Evolutionary conservation across 1,140 invertebrate species (phyloP), one percentile per base, ranked within the genome.

Genomic region (Megalopta genalis): DNA sequence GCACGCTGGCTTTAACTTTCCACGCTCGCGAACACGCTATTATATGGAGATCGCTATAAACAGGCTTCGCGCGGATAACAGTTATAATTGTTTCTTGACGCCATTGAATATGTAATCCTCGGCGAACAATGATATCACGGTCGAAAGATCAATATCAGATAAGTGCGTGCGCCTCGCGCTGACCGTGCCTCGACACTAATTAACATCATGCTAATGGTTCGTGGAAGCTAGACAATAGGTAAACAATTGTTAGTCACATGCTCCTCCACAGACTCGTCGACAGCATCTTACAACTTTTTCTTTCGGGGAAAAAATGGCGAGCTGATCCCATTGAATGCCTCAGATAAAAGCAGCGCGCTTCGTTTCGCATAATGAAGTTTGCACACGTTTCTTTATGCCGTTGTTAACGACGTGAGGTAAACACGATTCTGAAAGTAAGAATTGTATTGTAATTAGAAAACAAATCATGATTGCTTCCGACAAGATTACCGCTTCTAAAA

Each of bases 41-140:
- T 27, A 52, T 27, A 77, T 69, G 59, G 39, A 77, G 66, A 62
- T 52, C 60, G 27, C 74, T 69, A 18, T 46, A 65, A 77, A 77
- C 60, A 77, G 57, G 54, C 74, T 37, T 49, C 16, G 60, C 21
- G 37, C 39, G 59, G 66, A 76, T 77, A 76, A 76, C 74, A 16
- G 65, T 77, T 77, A 69, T 77, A 69, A 77, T 77, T 77, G 74
- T 77, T 77, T 69, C 65, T 57, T 65, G 54, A 69, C 60, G 54
- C 74, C 60, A 62, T 77, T 77, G 74, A 77, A 69, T 77, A 77
- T 69, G 74, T 57, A 69, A n/a, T 77, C 18, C 54, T 6, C 10
- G 25, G 10, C 54, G 21, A 69, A 77, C 74, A 77, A 77, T 77
- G 65, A 62, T 77, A 77, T 77, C 65, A 77, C 46, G 74, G 49